Evolutionary conservation across 2,888 invertebrate species (phyloP).

Genomic region (Microplitis manilae): DNA sequence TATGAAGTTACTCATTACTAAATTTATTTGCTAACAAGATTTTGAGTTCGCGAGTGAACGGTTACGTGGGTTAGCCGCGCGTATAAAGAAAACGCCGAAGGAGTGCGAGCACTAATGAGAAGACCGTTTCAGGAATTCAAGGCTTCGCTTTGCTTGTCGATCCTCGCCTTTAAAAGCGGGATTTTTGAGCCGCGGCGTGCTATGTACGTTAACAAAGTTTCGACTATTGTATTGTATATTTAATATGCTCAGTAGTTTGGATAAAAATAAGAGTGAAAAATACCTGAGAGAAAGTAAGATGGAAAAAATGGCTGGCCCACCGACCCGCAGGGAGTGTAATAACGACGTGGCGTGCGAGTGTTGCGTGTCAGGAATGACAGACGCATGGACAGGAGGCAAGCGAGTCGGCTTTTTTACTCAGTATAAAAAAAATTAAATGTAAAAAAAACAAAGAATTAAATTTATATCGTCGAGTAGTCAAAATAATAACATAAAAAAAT

Average conservation of each 20-base stretch:
- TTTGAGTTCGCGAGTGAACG: not conserved
- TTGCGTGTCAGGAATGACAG: conserved; percentile 68
- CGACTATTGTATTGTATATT: not conserved
- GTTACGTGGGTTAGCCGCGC: conserved; percentile 2
- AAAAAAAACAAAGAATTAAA: conserved; percentile 30
- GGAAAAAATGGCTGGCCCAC: conserved; percentile 34
- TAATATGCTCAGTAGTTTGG: not conserved
- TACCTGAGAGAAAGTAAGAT: conserved; percentile 13
- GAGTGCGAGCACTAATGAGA: conserved; percentile 29
- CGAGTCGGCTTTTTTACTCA: conserved; percentile 50
- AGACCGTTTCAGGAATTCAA: conserved; percentile 25
- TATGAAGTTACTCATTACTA: not conserved
- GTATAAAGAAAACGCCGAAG: conserved; percentile 29
- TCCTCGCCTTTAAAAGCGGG: not conserved
- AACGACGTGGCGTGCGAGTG: conserved; percentile 63
- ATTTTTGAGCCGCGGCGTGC: not conserved
- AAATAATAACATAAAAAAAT: not conserved
- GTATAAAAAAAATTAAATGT: conserved; percentile 11
- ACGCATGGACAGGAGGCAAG: conserved; percentile 66
- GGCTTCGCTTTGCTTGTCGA: conserved; percentile 5
- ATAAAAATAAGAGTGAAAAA: not conserved
- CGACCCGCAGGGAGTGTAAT: conserved; percentile 58
- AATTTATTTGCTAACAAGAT: not conserved
- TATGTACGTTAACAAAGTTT: too few species aligned
- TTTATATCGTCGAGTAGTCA: conserved; percentile 14